phyloP scores from a whole-genome alignment of 2,113 vertebrate species.

The Fregetta grallaria region DNA sequence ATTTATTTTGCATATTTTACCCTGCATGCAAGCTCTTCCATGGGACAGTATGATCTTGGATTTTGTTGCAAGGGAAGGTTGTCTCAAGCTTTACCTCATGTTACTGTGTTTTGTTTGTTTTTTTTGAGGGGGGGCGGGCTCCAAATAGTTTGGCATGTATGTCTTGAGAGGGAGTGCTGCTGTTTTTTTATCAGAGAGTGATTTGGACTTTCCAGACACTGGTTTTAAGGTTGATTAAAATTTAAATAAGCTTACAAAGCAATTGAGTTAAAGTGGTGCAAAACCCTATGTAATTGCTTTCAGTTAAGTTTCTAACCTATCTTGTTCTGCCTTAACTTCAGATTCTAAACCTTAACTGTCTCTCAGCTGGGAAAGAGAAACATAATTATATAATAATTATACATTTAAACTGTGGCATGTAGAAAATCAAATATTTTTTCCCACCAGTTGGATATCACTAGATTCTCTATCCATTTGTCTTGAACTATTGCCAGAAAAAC shows the following conservation, averaged over 20 bases:
- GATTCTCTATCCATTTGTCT: neutral
- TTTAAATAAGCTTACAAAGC: neutral
- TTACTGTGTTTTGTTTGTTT: neutral
- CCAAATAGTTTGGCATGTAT: neutral
- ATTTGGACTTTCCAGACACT: neutral
- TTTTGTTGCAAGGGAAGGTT: neutral
- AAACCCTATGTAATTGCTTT: neutral
- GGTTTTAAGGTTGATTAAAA: neutral
- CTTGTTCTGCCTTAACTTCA: neutral
- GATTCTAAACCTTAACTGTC: neutral
- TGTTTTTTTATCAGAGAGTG: neutral
- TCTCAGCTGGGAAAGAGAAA: neutral
- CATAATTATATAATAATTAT: neutral
- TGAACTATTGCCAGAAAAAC: neutral
- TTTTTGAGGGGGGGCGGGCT: too few species aligned
- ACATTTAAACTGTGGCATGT: neutral
- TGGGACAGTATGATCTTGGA: neutral
- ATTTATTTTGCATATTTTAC: neutral
- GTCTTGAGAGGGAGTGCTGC: neutral
- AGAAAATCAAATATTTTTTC: accelerated
- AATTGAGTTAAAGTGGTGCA: neutral
- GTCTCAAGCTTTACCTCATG: neutral
- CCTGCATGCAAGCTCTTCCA: neutral
- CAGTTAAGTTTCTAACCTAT: neutral
- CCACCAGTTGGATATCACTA: neutral